phyloP scores from a whole-genome alignment of 1,140 invertebrate genomes.

The Drosophila prosaltans region DNA sequence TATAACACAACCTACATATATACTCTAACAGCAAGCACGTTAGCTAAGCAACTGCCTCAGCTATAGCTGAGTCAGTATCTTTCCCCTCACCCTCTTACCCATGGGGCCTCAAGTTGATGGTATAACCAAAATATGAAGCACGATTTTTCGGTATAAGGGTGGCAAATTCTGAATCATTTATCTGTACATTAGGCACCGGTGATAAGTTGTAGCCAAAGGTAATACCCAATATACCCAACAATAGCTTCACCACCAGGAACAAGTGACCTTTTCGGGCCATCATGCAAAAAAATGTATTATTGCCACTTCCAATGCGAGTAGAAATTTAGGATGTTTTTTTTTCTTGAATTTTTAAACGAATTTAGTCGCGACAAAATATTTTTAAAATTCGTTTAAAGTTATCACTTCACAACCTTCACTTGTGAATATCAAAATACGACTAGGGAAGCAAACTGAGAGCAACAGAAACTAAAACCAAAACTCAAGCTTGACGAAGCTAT shows the following conservation, averaged over 20 bases:
- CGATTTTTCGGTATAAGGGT: slow-evolving; percentile 70
- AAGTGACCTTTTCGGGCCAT: slow-evolving; percentile 44
- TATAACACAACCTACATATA: no score
- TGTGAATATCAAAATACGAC: no score
- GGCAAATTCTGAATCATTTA: slow-evolving; percentile 67
- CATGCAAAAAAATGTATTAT: neutral
- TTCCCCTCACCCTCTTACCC: slow-evolving; percentile 56
- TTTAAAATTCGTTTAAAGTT: no score
- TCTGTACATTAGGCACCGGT: slow-evolving; percentile 68
- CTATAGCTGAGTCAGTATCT: slow-evolving; percentile 14
- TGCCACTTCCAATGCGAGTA: no score
- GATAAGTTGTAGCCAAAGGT: slow-evolving; percentile 71
- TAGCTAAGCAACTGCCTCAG: slow-evolving; percentile 8
- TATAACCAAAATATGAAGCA: slow-evolving; percentile 82
- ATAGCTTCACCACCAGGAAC: slow-evolving; percentile 26
- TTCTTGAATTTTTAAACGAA: no score
- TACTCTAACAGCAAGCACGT: no score
- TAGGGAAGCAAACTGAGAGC: no score
- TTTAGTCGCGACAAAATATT: no score
- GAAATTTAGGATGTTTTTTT: no score
- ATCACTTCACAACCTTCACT: no score
- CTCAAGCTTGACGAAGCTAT: no score
- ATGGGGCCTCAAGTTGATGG: slow-evolving; percentile 64
- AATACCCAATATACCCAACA: slow-evolving; percentile 4
- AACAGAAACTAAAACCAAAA: no score